Percentiles rank a stretch among this genome's conserved stretches.
phyloP scores from a whole-genome alignment of 2,113 vertebrate species.

The Ochotona princeps region DNA sequence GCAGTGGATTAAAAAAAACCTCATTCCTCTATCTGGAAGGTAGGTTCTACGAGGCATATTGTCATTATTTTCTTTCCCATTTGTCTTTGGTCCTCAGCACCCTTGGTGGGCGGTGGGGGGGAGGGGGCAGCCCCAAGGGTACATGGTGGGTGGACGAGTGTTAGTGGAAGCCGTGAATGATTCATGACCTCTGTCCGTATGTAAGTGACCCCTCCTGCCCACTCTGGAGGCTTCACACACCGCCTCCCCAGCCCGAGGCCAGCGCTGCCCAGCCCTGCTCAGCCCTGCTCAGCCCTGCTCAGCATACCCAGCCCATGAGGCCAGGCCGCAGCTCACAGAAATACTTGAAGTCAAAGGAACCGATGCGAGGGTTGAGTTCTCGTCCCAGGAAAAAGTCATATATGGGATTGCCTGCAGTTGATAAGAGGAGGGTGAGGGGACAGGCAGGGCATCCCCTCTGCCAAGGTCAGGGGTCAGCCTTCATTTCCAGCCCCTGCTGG shows the following conservation, averaged over 20 bases:
- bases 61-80: not conserved
- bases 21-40: not conserved
- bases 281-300: not conserved
- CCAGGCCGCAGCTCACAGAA: constrained; percentile 95
- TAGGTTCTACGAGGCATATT: not conserved
- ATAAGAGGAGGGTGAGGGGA: not conserved
- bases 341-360: constrained; percentile 93
- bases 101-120: not conserved
- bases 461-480: no score
- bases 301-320: constrained; percentile 94
- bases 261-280: not conserved
- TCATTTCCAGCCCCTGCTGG: not conserved
- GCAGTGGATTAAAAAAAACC: no score
- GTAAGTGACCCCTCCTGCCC: no score
- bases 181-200: no score
- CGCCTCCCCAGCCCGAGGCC: not conserved
- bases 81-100: not conserved
- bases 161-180: no score
- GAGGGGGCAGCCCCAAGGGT: not conserved
- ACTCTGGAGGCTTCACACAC: not conserved
- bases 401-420: constrained; percentile 87
- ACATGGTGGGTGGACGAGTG: not conserved
- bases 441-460: not conserved
- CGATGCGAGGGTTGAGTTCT: constrained; percentile 93
- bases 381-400: constrained; percentile 96